Evolutionary conservation across 2,888 invertebrate species (phyloP), one percentile per base, ranked within the genome.

Genomic region (Romanomermis culicivorax): DNA sequence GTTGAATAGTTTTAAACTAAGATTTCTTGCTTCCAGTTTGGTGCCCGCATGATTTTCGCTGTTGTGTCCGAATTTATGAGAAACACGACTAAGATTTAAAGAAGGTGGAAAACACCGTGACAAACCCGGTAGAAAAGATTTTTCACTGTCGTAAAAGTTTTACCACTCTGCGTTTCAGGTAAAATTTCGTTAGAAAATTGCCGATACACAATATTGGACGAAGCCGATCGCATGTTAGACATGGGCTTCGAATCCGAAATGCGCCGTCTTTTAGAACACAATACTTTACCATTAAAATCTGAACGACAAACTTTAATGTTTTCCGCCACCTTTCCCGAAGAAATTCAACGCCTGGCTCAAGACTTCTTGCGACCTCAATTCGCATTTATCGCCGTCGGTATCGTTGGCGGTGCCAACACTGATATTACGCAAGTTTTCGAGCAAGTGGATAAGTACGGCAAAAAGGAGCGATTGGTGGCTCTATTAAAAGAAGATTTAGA

Each of bases 331-430:
- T 83, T 83, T 64, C 79, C 80, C 0, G 73, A 76, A 43, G 77
- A 71, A 56, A 77, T 83, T 20, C 91, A 93, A 70, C 76, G 77
- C 48, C 70, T 87, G 60, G 87, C 88, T 0, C 77, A 77, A 0
- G 77, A 81, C 51, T 89, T 84, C 68, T 72, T 93, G 20, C 68
- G 70, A 25, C 64, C 75, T 54, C 89, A 91, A 67, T 67, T 87
- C 17, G 45, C 45, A 11, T 91, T 91, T 66, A 76, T 91, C 4
- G 78, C 84, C 0, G 82, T 93, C 24, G 93, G 93, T 48, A 80
- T 84, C 11, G 81, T 93, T 0, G 95, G 93, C 1, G 85, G 87
- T 1, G 93, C 93, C 4, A 88, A 86, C 64, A 70, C 80, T 0
- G 91, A 95, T 70, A 88, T 95, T 0, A 78, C 81, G 55, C 95